Percentiles rank a stretch among this genome's conserved stretches.
These are phyloP conservation scores for Enteromius trimaculatus DNA, from an alignment of 2,797 vertebrate genomes.

Conservation along the genomic window DNA sequence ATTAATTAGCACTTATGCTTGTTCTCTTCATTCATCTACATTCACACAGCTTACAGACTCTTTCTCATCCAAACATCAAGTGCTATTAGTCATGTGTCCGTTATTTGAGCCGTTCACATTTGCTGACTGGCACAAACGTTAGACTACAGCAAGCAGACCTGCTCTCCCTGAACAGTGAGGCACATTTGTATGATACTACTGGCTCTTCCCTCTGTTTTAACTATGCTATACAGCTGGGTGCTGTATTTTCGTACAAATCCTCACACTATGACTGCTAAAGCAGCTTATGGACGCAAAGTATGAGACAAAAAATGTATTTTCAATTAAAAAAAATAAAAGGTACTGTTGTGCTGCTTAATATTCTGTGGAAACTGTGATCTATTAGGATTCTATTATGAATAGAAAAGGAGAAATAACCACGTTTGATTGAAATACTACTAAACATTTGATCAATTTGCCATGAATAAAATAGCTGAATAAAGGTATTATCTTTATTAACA, in stretches of 20 bases:
- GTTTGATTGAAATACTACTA: not conserved
- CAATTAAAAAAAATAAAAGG: not conserved
- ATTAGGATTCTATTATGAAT: not conserved
- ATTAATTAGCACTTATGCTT: not conserved
- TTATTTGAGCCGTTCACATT: constrained; percentile 68
- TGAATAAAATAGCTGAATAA: not conserved
- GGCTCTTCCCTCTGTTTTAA: constrained; percentile 15
- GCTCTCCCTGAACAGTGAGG: constrained; percentile 50
- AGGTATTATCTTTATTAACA: not conserved
- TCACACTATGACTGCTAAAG: not conserved
- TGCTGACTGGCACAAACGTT: constrained; percentile 66
- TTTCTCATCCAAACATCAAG: constrained; percentile 47
- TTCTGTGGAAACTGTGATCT: not conserved
- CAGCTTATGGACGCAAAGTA: not conserved
- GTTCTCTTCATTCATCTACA: constrained; percentile 24
- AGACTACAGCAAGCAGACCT: constrained; percentile 65
- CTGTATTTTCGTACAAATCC: constrained; percentile 23
- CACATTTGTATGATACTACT: constrained; percentile 37
- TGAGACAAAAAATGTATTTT: constrained; percentile 13
- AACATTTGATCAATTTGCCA: not conserved
- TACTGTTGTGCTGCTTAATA: not conserved
- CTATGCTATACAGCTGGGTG: constrained; percentile 42
- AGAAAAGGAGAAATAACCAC: not conserved
- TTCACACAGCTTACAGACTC: constrained; percentile 9
- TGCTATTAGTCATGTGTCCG: constrained; percentile 72